Evolutionary conservation across 2,113 vertebrate species (phyloP).

Genomic region (Malurus elegans): DNA sequence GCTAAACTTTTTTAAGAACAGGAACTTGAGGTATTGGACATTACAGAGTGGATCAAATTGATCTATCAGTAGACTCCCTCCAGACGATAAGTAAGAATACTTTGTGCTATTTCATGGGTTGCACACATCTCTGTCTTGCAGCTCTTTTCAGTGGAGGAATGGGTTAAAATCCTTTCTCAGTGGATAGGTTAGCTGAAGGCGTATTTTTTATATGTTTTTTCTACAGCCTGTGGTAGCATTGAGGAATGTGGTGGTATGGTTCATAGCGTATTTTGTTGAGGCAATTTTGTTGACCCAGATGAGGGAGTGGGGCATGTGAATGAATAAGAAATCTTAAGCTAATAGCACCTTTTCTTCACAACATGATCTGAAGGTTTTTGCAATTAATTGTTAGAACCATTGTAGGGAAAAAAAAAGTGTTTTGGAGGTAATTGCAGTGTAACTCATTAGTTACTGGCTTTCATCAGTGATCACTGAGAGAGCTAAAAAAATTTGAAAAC

Average conservation of each 20-base stretch:
- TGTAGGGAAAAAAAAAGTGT: neutral
- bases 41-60: neutral
- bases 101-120: neutral
- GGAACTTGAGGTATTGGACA: neutral
- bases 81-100: neutral
- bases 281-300: neutral
- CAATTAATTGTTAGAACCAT: neutral
- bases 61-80: neutral
- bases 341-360: neutral
- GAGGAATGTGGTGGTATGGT: fast-evolving
- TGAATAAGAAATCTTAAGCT: neutral
- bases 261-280: neutral
- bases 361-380: neutral
- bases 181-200: neutral
- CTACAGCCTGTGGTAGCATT: neutral
- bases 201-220: neutral
- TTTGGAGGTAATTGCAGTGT: neutral
- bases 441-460: neutral
- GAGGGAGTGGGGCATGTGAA: neutral
- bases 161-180: neutral
- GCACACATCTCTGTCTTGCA: neutral
- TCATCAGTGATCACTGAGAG: neutral
- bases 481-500: neutral
- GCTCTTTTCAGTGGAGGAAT: neutral
- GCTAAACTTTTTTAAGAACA: neutral